Evolutionary conservation across 2,113 vertebrate species (phyloP).

Genomic region (Drymodes brunneopygia): DNA sequence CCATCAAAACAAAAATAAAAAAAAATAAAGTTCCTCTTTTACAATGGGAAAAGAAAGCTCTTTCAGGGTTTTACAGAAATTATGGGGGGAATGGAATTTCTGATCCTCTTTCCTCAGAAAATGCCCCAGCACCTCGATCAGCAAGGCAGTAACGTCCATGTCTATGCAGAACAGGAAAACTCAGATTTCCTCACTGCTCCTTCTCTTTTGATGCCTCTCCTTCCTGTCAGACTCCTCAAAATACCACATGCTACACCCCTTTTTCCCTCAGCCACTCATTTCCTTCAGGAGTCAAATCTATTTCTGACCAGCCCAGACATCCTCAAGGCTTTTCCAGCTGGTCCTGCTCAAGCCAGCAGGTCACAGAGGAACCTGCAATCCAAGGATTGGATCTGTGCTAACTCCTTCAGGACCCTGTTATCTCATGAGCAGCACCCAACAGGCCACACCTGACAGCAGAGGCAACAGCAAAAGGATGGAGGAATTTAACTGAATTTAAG

Average conservation of each 20-base stretch:
- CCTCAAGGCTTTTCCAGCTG: background rate
- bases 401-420: background rate
- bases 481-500: background rate
- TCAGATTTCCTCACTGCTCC: background rate
- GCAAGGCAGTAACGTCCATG: background rate
- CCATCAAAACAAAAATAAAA: background rate
- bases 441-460: background rate
- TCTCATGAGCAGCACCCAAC: background rate
- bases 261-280: background rate
- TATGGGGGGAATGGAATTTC: background rate
- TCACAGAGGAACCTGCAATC: background rate
- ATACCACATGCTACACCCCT: background rate
- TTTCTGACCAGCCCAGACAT: background rate
- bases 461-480: background rate
- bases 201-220: conserved; percentile 7
- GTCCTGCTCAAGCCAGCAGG: background rate
- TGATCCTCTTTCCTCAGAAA: background rate
- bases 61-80: background rate
- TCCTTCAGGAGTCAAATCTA: background rate
- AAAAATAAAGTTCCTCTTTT: background rate
- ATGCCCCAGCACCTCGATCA: background rate
- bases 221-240: conserved; percentile 12
- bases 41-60: background rate
- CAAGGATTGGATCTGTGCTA: background rate
- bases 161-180: background rate